These are phyloP conservation scores for Oopsacas minuta DNA, from an alignment of 37 sponge, comb jelly and placozoan genomes.

Conservation along the genomic window DNA sequence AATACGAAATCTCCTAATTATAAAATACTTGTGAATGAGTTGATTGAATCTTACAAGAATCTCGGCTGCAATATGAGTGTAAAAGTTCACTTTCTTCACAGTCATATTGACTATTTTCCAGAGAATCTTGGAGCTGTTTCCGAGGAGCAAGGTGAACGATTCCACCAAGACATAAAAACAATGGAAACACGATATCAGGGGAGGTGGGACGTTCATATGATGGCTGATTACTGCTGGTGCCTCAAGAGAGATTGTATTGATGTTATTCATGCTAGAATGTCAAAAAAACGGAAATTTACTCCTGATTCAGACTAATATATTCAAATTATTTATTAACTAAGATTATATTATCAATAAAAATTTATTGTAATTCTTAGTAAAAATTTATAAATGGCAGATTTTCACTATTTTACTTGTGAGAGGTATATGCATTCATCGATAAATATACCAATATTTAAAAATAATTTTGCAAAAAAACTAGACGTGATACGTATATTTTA, in stretches of 20 bases:
- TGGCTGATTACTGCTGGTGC: constrained; percentile 21
- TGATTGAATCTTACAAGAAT: neutral
- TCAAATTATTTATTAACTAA: no score
- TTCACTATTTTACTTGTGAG: no score
- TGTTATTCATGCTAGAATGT: neutral
- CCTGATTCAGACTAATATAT: no score
- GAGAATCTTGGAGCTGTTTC: constrained; percentile 8
- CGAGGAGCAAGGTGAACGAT: constrained; percentile 21
- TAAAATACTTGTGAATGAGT: neutral
- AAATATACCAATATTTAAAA: no score
- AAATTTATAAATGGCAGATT: no score
- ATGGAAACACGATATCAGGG: constrained; percentile 18
- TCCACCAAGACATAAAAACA: constrained; percentile 16
- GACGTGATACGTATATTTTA: no score
- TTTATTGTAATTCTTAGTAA: no score
- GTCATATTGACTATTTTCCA: neutral
- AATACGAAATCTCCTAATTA: neutral
- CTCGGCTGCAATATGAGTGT: constrained; percentile 11
- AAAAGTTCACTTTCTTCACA: constrained; percentile 19
- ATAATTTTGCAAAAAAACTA: no score
- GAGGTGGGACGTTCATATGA: neutral
- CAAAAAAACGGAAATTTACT: no score
- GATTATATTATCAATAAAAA: no score
- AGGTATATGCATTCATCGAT: no score
- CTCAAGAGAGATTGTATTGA: neutral